Evolutionary conservation across 2,113 vertebrate genomes (phyloP), one percentile per base, ranked within the genome.

Genomic region (Oceanodroma tethys): DNA sequence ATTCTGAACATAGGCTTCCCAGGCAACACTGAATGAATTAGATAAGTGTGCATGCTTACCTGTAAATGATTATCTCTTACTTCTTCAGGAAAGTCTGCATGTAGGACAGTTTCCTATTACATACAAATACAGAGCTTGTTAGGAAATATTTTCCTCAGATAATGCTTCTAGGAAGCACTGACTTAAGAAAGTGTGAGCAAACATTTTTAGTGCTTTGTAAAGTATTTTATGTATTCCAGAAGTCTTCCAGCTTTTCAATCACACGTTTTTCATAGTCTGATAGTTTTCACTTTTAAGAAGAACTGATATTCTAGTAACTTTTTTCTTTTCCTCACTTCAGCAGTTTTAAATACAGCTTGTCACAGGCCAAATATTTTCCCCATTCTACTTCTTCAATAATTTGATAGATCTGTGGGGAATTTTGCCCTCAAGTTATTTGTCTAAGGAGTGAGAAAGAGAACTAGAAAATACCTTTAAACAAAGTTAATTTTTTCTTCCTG

Each of bases 271-370:
- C 86, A 81, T 78, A 85, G 83, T 75, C 95, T 74, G 70, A 60
- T 79, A 76, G 73, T 10, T 96, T 78, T 89, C 36, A 42, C 73
- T 93, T 89, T 68, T 53, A 47, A 67, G 32, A 48, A 66, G 60
- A 84, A 58, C 22, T 58, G 65, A 73, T 84, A 83, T 71, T 74
- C 52, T 71, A 42, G 25, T 60, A 79, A 53, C 16, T 86, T 86
- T 81, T 85, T 30, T 13, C 40, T 87, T 89, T 63, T 52, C 53
- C 27, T 91, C 73, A 72, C 91, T 93, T 91, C 81, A 96, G 66
- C 81, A 82, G 9, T 80, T 94, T 91, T 94, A 93, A 95, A 95
- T 59, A 58, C 48, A 66, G 62, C 81, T 79, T 84, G 52, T 87
- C 68, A 95, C 73, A 91, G 47, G 65, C 48, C 76, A 91, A 95